phyloP scores from a whole-genome alignment of 2,797 vertebrate genomes.

The Otolemur crassicaudatus region DNA sequence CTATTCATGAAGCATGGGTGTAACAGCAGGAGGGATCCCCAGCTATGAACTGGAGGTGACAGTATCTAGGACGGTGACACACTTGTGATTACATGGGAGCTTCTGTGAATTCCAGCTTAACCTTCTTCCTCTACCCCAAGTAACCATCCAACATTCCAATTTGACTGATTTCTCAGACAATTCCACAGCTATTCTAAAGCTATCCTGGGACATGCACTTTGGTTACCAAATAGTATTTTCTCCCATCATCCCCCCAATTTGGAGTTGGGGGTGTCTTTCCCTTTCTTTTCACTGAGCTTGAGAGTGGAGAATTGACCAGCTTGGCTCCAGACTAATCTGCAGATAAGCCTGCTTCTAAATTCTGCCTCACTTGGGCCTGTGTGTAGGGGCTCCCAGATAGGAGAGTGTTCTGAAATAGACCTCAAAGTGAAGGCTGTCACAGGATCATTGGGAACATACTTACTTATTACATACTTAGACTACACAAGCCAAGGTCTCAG shows the following conservation, averaged over 20 bases:
- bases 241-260: neutral
- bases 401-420: slow-evolving; percentile 80
- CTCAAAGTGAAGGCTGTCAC: slow-evolving; percentile 75
- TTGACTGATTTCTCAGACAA: neutral
- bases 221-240: neutral
- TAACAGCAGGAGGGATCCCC: neutral
- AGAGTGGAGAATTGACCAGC: slow-evolving; percentile 50
- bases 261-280: neutral
- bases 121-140: neutral
- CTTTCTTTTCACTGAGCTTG: neutral
- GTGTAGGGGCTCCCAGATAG: slow-evolving; percentile 73
- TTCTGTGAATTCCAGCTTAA: neutral
- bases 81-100: neutral
- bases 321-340: slow-evolving; percentile 35
- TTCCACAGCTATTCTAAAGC: neutral
- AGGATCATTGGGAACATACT: slow-evolving; percentile 76
- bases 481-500: slow-evolving; percentile 78
- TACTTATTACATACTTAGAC: slow-evolving; percentile 81
- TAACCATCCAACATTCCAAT: neutral
- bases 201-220: no score
- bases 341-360: slow-evolving; percentile 69
- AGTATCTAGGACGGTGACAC: fast-evolving
- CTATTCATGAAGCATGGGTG: neutral
- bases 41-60: neutral
- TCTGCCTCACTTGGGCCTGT: slow-evolving; percentile 47